Conservation (phyloP, 2,888 invertebrate species). For the Glyphotaelius pellucidus region DNA sequence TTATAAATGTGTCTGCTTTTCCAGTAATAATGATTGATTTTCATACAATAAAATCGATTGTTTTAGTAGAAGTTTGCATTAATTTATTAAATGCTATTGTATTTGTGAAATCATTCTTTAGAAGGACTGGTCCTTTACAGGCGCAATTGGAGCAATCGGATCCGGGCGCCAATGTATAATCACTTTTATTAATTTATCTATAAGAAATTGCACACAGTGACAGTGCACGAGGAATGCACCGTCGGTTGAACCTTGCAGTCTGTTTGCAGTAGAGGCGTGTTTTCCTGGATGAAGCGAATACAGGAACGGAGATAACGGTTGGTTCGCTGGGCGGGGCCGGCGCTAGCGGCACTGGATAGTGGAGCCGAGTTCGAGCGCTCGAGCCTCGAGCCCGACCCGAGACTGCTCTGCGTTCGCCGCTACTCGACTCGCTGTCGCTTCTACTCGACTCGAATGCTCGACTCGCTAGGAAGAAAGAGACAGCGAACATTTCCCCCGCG, state of each 20-base stretch:
- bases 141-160: neutral
- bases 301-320: neutral
- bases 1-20: too few species aligned
- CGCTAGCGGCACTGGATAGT: conserved; percentile 9
- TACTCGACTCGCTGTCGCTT: conserved; percentile 21
- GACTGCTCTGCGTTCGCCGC: conserved; percentile 21
- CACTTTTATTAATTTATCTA: neutral
- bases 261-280: neutral
- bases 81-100: neutral
- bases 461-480: conserved; percentile 55
- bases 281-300: neutral
- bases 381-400: conserved; percentile 11
- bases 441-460: conserved; percentile 38
- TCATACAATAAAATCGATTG: neutral
- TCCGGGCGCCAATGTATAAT: neutral
- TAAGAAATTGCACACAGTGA: neutral
- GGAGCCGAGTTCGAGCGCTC: conserved; percentile 22
- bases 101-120: neutral
- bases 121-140: too few species aligned
- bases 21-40: too few species aligned
- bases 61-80: neutral
- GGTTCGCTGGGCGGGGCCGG: neutral
- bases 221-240: neutral
- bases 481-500: conserved; percentile 52
- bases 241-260: neutral